Base-by-base conservation (phyloP, 2,888 invertebrate species). In the Crocallis elinguaria region DNA sequence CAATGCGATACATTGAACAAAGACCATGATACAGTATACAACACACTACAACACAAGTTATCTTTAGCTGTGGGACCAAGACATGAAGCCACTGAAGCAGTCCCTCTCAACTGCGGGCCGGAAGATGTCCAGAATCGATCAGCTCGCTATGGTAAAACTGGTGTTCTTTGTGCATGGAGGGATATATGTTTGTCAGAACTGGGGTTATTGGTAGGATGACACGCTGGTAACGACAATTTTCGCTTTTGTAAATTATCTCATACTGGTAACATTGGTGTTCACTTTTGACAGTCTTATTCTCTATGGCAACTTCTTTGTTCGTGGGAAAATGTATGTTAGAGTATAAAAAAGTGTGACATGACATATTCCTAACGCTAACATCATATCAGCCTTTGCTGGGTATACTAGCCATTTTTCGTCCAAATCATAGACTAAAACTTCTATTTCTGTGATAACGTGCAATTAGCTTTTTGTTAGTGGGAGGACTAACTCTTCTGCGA, bases 1-100 rank as follows among this genome's bases (percentile, higher is more conserved):
- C 14, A 19, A 33, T 30, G 14, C 25, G 46, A 38, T 44, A 46
- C 39, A 35, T 49, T 38, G 1, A 49, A 49, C 43, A 44, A 73
- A 70, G 68, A 73, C 67, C 72, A 66, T 66, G 35, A 46, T 7
- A 23, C 54, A 46, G 58, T 68, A 63, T 71, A 76, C 67, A 69
- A 68, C 48, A 77, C 75, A 73, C 74, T 75, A 75, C 75, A 75
- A 67, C 67, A 71, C 66, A 75, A 68, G 77, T 69, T 85, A 80
- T 73, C 78, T 80, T 67, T 93, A 96, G 95, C 93, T 96, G 77
- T 97, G 96, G 95, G 96, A 97, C 93, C 96, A 96, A 93, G 96
- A 97, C 88, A 96, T 97, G 92, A 94, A 94, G 82, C 95, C 96
- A 80, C 93, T 97, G 88, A 97, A 96, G 93, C 94, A 94, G 87